Base-by-base conservation (phyloP, 2,113 vertebrate species). In the Pterophyllum scalare region DNA sequence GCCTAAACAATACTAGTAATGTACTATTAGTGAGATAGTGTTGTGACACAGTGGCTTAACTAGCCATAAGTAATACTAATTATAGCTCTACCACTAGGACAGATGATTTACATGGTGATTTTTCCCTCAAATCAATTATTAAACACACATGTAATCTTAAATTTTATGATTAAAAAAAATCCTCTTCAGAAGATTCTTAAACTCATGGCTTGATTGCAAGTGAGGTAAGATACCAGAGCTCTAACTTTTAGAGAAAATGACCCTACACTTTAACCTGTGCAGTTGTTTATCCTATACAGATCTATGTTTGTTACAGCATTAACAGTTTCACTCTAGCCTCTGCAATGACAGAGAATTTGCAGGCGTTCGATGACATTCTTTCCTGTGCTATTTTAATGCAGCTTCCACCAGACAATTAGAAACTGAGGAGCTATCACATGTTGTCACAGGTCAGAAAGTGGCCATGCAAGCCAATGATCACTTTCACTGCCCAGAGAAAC, bases 391-490 rank as follows among this genome's bases (percentile, higher is more conserved):
- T 64, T 58, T 65, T 20, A 57, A 38, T 38, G 12, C 8, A 11
- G 49, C 59, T 77, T 26, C 61, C 24, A 24, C 7, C 5, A 56
- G 22, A 80, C 19, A 70, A 57, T 17, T 38, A n/a, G n/a, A 70
- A 64, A 54, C 2, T 0, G 17, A 58, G 3, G 17, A 38, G n/a
- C 72, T 26, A 61, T 79, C 19, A 38, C 22, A 56, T 28, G 70
- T 6, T 65, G 75, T 62, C 26, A 60, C 52, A 40, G 84, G 67
- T 87, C 75, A 88, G 56, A 70, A 78, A 82, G 82, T 82, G 49
- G 19, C 64, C 20, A 3, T 31, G 61, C 20, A 33, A 79, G 59
- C 67, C 54, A 59, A 17, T 57, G 59, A 81, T 87, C 74, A 80
- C 75, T 74, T 58, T 78, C 64, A 31, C 61, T 56, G 72, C 82